Conservation (phyloP, 1,140 invertebrate species). For the Drosophila sturtevanti region DNA sequence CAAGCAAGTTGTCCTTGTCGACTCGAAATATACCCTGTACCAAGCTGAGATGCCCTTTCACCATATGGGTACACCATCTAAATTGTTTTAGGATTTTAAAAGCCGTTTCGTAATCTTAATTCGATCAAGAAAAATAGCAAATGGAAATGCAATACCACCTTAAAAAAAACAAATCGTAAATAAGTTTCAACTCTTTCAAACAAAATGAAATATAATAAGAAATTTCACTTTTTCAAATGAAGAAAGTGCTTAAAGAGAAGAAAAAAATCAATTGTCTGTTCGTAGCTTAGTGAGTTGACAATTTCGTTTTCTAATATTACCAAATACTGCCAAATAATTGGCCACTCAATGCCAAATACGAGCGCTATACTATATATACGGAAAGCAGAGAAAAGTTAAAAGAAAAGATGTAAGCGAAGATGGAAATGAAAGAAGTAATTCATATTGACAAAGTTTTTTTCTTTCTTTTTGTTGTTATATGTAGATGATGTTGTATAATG, state of each 20-base stretch:
- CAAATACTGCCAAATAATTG: slow-evolving; percentile 32
- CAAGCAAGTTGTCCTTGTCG: too few species aligned
- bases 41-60: too few species aligned
- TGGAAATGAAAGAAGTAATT: slow-evolving; percentile 14
- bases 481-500: too few species aligned
- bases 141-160: too few species aligned
- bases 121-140: too few species aligned
- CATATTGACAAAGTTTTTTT: too few species aligned
- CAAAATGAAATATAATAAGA: background rate
- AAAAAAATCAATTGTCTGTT: slow-evolving; percentile 41
- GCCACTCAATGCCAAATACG: background rate
- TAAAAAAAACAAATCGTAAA: background rate
- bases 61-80: too few species aligned
- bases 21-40: too few species aligned
- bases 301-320: slow-evolving; percentile 65
- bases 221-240: slow-evolving; percentile 41
- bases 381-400: slow-evolving; percentile 3
- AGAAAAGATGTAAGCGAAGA: slow-evolving; percentile 9
- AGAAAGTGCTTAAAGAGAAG: slow-evolving; percentile 9
- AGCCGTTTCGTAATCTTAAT: too few species aligned
- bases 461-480: too few species aligned
- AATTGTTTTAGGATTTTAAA: too few species aligned
- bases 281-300: slow-evolving; percentile 5
- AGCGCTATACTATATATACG: too few species aligned
- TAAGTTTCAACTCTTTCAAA: background rate